Evolutionary conservation across 2,113 vertebrate species (phyloP).

Genomic region (Ptychochromis oligacanthus): DNA sequence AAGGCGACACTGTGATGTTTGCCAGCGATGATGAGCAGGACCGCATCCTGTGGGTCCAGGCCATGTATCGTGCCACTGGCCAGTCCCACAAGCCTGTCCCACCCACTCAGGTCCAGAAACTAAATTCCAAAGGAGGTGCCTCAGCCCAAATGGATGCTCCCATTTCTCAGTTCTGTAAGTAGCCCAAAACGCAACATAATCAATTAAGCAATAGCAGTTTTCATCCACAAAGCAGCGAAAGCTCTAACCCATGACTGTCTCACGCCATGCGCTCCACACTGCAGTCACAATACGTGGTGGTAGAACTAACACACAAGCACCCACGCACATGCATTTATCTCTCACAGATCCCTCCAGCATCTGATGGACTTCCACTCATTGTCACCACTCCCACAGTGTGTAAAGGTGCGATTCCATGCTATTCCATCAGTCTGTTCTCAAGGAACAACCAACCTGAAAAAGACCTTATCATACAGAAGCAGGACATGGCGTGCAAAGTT

Average conservation of each 20-base stretch:
- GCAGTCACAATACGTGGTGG: slow-evolving; percentile 65
- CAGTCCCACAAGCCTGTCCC: slow-evolving; percentile 99
- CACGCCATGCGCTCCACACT: slow-evolving; percentile 73
- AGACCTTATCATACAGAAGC: slow-evolving; percentile 20
- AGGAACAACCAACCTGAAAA: slow-evolving; percentile 51
- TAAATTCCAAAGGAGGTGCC: slow-evolving; percentile 97
- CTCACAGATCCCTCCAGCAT: slow-evolving; percentile 69
- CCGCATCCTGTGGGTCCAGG: slow-evolving; percentile 98
- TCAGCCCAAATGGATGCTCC: slow-evolving; percentile 97
- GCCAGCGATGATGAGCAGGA: slow-evolving; percentile 99
- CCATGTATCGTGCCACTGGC: slow-evolving; percentile 98
- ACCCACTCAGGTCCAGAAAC: slow-evolving; percentile 99
- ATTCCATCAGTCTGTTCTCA: slow-evolving; percentile 59
- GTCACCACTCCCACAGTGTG: slow-evolving; percentile 66
- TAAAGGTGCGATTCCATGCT: slow-evolving; percentile 68
- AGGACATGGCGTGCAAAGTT: slow-evolving; percentile 17
- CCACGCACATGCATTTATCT: slow-evolving; percentile 60
- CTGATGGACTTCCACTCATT: slow-evolving; percentile 70
- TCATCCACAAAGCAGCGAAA: slow-evolving; percentile 66
- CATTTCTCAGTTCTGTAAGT: slow-evolving; percentile 99
- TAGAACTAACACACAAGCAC: slow-evolving; percentile 75
- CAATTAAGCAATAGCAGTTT: slow-evolving; percentile 51
- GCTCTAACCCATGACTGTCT: slow-evolving; percentile 75
- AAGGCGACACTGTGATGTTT: slow-evolving; percentile 99
- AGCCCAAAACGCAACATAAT: slow-evolving; percentile 61